Percentiles rank a stretch among this genome's conserved stretches.
Evolutionary conservation across 2,888 invertebrate species (phyloP).

Genomic region (Brenthis daphne): DNA sequence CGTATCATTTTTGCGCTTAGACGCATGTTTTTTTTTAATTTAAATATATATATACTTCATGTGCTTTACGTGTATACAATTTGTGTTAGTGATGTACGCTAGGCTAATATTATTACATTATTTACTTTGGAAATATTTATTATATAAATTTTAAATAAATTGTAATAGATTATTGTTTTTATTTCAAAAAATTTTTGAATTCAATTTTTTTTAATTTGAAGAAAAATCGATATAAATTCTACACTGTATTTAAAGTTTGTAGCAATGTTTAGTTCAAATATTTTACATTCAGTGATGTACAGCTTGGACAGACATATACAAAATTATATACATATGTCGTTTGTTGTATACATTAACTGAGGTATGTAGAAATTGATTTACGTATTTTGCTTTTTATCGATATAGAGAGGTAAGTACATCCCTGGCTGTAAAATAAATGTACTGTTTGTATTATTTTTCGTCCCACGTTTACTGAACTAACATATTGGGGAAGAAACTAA

Average conservation of each 20-base stretch:
- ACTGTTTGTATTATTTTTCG: slow-evolving; percentile 1
- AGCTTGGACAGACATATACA: not conserved
- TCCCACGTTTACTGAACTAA: slow-evolving; percentile 38
- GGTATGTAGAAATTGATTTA: not conserved
- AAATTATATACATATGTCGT: slow-evolving; percentile 2
- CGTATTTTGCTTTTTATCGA: not conserved
- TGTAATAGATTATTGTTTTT: slow-evolving; percentile 11
- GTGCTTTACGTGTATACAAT: slow-evolving; percentile 35
- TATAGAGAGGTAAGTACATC: slow-evolving; percentile 25
- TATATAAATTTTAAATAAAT: slow-evolving; percentile 6
- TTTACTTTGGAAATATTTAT: slow-evolving; percentile 24
- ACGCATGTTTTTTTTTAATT: slow-evolving; percentile 29
- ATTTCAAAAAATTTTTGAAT: slow-evolving; percentile 4
- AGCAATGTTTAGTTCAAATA: not conserved
- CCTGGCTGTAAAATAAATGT: slow-evolving; percentile 29
- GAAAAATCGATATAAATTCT: not conserved
- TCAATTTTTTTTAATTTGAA: not conserved
- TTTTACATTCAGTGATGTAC: slow-evolving; percentile 35
- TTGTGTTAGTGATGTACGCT: slow-evolving; percentile 26
- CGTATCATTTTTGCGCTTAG: slow-evolving; percentile 15
- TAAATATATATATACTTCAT: slow-evolving; percentile 16
- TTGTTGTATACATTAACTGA: not conserved
- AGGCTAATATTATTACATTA: slow-evolving; percentile 14
- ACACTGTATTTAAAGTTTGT: not conserved
- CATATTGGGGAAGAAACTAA: slow-evolving; percentile 53